These are phyloP conservation scores for Gallinago nigripennis DNA, from an alignment of 2,797 vertebrate genomes.

Conservation along the genomic window DNA sequence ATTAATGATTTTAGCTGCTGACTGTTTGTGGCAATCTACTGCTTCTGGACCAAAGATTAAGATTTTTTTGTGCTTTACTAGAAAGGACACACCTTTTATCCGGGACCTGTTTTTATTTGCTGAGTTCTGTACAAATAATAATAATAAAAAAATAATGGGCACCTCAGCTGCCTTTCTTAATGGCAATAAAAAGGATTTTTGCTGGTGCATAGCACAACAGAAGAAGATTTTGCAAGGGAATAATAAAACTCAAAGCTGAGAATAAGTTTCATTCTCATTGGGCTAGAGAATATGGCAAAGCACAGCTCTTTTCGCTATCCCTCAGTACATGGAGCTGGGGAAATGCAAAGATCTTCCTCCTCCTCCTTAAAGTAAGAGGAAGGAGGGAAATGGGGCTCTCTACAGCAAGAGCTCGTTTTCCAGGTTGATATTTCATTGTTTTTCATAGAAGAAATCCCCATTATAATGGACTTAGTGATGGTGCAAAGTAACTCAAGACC, in stretches of 20 bases:
- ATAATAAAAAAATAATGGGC: constrained; percentile 36
- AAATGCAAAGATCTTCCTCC: background rate
- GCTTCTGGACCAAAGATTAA: constrained; percentile 83
- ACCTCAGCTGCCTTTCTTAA: constrained; percentile 36
- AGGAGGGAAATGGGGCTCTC: background rate
- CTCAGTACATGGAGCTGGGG: background rate
- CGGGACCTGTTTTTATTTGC: constrained; percentile 69
- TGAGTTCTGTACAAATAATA: constrained; percentile 63
- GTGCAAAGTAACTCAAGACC: background rate
- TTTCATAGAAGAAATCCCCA: background rate
- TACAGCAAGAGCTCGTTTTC: background rate
- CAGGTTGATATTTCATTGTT: background rate
- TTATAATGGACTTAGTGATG: background rate
- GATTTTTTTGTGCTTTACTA: constrained; percentile 82
- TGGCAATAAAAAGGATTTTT: constrained; percentile 49
- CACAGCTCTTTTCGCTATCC: background rate
- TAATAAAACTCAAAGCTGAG: background rate
- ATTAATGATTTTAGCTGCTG: constrained; percentile 95
- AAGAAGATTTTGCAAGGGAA: constrained; percentile 11
- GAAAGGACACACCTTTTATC: constrained; percentile 76
- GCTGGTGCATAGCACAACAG: constrained; percentile 32
- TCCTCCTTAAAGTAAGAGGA: background rate
- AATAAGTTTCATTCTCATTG: background rate
- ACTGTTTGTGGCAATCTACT: constrained; percentile 81
- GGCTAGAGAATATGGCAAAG: background rate